Base-by-base conservation (phyloP, 2,113 vertebrate species). In the Eubucco bourcierii region DNA sequence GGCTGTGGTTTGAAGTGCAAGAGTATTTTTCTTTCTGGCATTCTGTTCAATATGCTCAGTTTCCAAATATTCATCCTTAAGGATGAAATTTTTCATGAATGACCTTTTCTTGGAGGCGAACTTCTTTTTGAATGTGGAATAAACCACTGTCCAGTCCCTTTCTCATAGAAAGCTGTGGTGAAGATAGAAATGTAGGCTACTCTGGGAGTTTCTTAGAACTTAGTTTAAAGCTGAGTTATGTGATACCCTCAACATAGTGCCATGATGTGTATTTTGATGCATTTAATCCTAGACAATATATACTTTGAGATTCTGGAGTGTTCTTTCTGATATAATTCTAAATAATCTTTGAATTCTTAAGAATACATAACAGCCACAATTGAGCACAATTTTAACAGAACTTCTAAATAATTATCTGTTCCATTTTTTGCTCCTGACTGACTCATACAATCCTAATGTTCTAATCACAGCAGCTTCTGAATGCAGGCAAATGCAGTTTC, bases 81-180 rank as follows among this genome's bases (percentile, higher is more conserved):
- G 81, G 81, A 37, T 65, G 50, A 71, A 68, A 29, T 81, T 89
- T 87, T 89, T 79, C 47, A 84, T 68, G 75, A 59, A 47, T 94
- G 81, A 84, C 88, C 75, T 94, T 6, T 94, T 91, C 67, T 53
- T 13, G 24, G 47, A 68, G 74, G 53, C 87, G 84, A 90, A 71
- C 47, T 84, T 90, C 78, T 55, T 90, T 88, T 2, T 84, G 27
- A 88, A 81, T 56, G n/a, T 16, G 41, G 66, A 34, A 37, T 9
- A 76, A 94, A 75, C 33, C 37, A 65, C 9, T 77, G 53, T 81
- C 61, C 84, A 7, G 66, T 87, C 41, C 3, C 47, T 93, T 92
- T 87, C 31, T 84, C 24, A n/a, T 58, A 12, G 39, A 28, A 89
- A 89, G 21, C 81, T 67, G 28, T 11, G 16, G 37, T 33, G 70